Evolutionary conservation across 1,140 invertebrate species (phyloP).

Genomic region (Dendrolimus punctatus): DNA sequence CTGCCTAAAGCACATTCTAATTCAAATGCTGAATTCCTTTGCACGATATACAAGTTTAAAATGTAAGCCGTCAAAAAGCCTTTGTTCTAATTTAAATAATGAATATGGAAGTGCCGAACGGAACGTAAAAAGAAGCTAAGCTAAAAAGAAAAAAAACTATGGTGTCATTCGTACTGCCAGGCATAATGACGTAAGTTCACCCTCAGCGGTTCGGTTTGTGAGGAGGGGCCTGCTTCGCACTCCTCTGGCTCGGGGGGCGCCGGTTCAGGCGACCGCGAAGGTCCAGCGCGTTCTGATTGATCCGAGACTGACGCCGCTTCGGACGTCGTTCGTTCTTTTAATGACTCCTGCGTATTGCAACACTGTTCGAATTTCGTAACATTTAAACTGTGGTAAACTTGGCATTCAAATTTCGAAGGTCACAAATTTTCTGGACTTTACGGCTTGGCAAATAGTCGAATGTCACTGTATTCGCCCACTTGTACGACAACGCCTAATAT

Average conservation of each 20-base stretch:
- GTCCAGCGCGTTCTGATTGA: slow-evolving; percentile 28
- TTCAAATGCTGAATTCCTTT: slow-evolving; percentile 69
- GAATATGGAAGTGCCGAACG: slow-evolving; percentile 44
- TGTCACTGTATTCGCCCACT: too few species aligned
- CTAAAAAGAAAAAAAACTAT: slow-evolving; percentile 61
- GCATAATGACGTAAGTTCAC: slow-evolving; percentile 65
- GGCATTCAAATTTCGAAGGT: too few species aligned
- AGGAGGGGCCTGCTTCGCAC: slow-evolving; percentile 45
- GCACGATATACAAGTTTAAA: slow-evolving; percentile 21
- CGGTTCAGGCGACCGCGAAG: slow-evolving; percentile 20
- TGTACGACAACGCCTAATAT: background rate
- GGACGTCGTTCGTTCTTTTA: slow-evolving; percentile 38
- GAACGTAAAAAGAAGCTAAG: slow-evolving; percentile 47
- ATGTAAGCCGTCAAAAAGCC: slow-evolving; percentile 29
- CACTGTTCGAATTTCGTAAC: slow-evolving; percentile 12
- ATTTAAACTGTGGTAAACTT: background rate
- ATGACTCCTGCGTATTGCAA: slow-evolving; percentile 38
- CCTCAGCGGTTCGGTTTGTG: slow-evolving; percentile 48
- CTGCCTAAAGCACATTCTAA: slow-evolving; percentile 20
- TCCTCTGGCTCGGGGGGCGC: slow-evolving; percentile 30
- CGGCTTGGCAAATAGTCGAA: too few species aligned
- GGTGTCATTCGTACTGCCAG: slow-evolving; percentile 68
- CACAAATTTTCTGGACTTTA: too few species aligned
- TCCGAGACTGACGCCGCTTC: slow-evolving; percentile 26
- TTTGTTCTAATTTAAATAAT: slow-evolving; percentile 22